Evolutionary conservation across 2,113 vertebrate species (phyloP).

Genomic region (Gymnarchus niloticus): DNA sequence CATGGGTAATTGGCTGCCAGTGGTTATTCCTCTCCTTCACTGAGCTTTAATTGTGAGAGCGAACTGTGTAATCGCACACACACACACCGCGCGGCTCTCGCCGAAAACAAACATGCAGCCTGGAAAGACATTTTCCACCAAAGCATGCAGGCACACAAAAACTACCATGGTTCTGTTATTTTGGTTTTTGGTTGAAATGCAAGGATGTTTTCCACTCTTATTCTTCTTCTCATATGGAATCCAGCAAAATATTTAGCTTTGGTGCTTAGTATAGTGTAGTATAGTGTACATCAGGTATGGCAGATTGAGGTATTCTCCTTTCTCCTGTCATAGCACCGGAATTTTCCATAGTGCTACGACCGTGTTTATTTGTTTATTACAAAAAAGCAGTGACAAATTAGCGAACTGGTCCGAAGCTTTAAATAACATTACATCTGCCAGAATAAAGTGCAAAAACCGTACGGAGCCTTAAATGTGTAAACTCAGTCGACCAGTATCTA

Average conservation of each 20-base stretch:
- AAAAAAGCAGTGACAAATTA: no score
- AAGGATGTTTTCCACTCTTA: neutral
- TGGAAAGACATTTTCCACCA: neutral
- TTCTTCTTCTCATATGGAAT: neutral
- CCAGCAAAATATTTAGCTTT: neutral
- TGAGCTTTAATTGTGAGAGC: slow-evolving; percentile 16
- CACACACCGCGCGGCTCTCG: neutral
- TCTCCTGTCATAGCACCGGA: neutral
- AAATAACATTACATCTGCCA: no score
- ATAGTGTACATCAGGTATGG: neutral
- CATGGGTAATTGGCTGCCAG: slow-evolving; percentile 2
- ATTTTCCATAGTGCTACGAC: neutral
- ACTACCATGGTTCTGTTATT: neutral
- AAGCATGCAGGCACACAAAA: neutral
- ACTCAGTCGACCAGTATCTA: no score
- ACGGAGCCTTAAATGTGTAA: no score
- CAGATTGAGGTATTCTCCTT: neutral
- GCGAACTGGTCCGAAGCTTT: no score
- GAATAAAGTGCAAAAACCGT: no score
- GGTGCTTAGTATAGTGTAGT: neutral
- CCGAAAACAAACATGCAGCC: neutral
- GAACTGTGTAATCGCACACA: slow-evolving; percentile 7
- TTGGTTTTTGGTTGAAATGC: neutral
- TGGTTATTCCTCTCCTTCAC: slow-evolving; percentile 19
- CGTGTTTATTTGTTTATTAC: neutral